phyloP scores from a whole-genome alignment of 2,888 invertebrate species.

The Bombyx huttoni region DNA sequence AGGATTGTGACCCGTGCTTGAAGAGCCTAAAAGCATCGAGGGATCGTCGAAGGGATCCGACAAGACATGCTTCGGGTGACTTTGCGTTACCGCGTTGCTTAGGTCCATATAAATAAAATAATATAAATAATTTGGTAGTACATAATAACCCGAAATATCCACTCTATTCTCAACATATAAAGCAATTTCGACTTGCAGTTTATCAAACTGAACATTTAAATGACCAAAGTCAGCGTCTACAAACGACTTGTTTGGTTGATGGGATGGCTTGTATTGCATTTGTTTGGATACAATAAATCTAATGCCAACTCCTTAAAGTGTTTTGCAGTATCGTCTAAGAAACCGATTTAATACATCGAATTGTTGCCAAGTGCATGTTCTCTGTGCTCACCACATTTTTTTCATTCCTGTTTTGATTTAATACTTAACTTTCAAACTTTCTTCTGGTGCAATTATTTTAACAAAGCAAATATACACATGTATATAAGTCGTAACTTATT shows the following conservation, averaged over 20 bases:
- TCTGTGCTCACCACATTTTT: slow-evolving; percentile 5
- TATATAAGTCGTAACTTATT: too few species aligned
- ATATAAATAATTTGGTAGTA: background rate
- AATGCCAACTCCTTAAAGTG: slow-evolving; percentile 62
- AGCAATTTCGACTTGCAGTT: slow-evolving; percentile 48
- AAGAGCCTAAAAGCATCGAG: too few species aligned
- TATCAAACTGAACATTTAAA: slow-evolving; percentile 64
- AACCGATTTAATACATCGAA: slow-evolving; percentile 63
- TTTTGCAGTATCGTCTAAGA: slow-evolving; percentile 48
- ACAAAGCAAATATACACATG: too few species aligned
- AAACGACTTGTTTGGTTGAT: slow-evolving; percentile 58
- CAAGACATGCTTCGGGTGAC: too few species aligned
- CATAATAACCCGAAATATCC: slow-evolving; percentile 14
- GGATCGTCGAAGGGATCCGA: too few species aligned
- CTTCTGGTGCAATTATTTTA: too few species aligned
- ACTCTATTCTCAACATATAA: slow-evolving; percentile 21
- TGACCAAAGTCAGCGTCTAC: slow-evolving; percentile 53
- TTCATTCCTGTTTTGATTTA: background rate
- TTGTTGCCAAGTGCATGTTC: slow-evolving; percentile 60
- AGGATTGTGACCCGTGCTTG: too few species aligned
- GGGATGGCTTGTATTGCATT: slow-evolving; percentile 46
- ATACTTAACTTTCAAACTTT: background rate
- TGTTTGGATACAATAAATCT: slow-evolving; percentile 59
- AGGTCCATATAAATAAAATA: too few species aligned
- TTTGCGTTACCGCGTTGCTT: too few species aligned